Conservation (phyloP, 2,113 vertebrate species). For the Dermatemys mawii region DNA sequence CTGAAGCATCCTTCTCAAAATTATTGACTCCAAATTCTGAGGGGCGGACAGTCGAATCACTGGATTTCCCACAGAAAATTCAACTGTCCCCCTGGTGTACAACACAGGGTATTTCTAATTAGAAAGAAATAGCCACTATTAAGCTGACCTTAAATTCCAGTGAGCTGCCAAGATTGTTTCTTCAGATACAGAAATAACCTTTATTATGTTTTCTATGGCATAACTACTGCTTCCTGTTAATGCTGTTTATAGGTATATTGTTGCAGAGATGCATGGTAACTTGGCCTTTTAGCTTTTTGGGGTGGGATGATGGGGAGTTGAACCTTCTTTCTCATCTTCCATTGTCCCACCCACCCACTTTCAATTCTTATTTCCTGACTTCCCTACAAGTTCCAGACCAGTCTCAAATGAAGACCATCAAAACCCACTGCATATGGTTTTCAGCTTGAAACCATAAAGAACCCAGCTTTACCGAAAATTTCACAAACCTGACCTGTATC, state of each 20-base stretch:
- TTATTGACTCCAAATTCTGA: background rate
- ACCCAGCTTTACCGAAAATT: accelerated
- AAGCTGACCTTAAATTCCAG: background rate
- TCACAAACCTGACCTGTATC: background rate
- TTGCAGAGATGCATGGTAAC: background rate
- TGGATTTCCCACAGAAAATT: background rate
- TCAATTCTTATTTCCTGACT: background rate
- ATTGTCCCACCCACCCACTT: background rate
- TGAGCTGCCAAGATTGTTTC: background rate
- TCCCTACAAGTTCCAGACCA: background rate
- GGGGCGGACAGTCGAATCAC: background rate
- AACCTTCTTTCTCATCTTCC: background rate
- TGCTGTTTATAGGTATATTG: background rate
- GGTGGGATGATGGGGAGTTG: no score
- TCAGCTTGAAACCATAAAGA: background rate
- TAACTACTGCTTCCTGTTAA: background rate
- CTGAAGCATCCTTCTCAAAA: background rate
- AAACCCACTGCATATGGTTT: accelerated
- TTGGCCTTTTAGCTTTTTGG: background rate
- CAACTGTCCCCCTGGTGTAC: background rate
- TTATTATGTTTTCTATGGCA: background rate
- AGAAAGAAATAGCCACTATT: background rate
- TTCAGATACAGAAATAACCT: background rate
- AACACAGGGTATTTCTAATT: background rate
- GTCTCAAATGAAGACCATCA: background rate